Percentiles rank a stretch among this genome's conserved stretches.
Conservation (phyloP, 2,888 invertebrate species). For the Cephonodes hylas region DNA sequence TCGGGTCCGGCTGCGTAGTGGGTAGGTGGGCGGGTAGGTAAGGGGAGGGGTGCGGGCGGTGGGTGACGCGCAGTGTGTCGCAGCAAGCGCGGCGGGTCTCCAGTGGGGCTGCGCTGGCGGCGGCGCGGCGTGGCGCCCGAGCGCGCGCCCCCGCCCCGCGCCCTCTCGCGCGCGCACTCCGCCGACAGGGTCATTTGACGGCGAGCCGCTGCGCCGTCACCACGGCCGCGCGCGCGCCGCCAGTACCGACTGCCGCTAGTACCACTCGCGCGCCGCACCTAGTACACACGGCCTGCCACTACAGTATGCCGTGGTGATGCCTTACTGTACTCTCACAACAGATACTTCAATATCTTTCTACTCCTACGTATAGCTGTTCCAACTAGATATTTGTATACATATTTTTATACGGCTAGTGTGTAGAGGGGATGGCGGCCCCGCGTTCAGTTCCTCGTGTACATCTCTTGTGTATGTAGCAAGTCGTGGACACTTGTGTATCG, state of each 20-base stretch:
- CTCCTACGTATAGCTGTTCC: neutral
- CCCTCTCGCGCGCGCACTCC: slow-evolving; percentile 20
- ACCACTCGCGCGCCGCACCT: no score
- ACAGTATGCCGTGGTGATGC: no score
- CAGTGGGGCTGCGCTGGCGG: slow-evolving; percentile 61
- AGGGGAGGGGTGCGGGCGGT: slow-evolving; percentile 30
- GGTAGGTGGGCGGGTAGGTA: no score
- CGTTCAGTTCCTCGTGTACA: slow-evolving; percentile 21
- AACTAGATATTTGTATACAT: neutral
- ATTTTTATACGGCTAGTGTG: neutral
- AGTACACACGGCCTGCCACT: no score
- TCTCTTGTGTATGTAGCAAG: neutral
- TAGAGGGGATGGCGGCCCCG: neutral
- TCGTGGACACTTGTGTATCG: neutral
- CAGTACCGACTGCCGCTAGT: no score
- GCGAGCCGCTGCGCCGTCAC: slow-evolving; percentile 21
- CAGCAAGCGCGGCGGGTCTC: slow-evolving; percentile 47
- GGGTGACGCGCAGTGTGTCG: slow-evolving; percentile 53
- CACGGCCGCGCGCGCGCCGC: neutral
- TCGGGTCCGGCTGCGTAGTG: no score
- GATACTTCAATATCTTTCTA: neutral
- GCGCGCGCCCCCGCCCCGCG: slow-evolving; percentile 14
- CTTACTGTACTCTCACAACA: neutral
- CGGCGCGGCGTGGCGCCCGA: slow-evolving; percentile 62
- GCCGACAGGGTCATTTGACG: slow-evolving; percentile 50